These are phyloP conservation scores for Aphidius ervi DNA, from an alignment of 1,140 invertebrate genomes.

Conservation along the genomic window DNA sequence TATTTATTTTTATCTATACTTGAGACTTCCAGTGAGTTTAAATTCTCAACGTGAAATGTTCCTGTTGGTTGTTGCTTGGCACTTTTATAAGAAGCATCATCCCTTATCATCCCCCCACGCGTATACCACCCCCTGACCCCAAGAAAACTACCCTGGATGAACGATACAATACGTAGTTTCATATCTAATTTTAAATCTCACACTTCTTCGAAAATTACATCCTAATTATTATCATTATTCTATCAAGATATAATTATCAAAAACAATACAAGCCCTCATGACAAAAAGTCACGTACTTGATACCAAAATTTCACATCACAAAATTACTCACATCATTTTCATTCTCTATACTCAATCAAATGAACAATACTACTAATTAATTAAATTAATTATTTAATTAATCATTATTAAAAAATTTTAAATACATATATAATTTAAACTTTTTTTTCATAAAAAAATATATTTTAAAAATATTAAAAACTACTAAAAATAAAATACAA, in stretches of 20 bases:
- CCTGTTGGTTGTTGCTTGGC: slow-evolving; percentile 16
- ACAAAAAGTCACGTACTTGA: too few relatives aligned
- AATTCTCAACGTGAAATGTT: slow-evolving; percentile 26
- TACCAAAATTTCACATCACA: too few relatives aligned
- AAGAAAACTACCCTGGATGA: slow-evolving; percentile 3
- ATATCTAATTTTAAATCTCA: neutral
- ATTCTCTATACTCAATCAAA: too few relatives aligned
- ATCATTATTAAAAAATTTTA: too few relatives aligned
- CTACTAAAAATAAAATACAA: too few relatives aligned
- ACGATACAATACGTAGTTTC: too few relatives aligned
- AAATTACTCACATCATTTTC: too few relatives aligned
- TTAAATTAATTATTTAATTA: too few relatives aligned
- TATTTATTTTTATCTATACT: neutral
- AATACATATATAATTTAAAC: too few relatives aligned
- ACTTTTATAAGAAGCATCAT: slow-evolving; percentile 26
- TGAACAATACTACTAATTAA: too few relatives aligned
- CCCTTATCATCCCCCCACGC: slow-evolving; percentile 22
- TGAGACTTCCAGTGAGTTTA: slow-evolving; percentile 19
- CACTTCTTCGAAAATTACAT: slow-evolving; percentile 12
- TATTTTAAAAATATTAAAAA: too few relatives aligned
- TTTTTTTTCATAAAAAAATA: too few relatives aligned
- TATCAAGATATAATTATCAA: slow-evolving; percentile 9
- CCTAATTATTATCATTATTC: slow-evolving; percentile 27
- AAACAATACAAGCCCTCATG: neutral
- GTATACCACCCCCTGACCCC: slow-evolving; percentile 9